These are phyloP conservation scores for Rhogogaster chlorosoma DNA, from an alignment of 2,888 invertebrate genomes.

Conservation along the genomic window DNA sequence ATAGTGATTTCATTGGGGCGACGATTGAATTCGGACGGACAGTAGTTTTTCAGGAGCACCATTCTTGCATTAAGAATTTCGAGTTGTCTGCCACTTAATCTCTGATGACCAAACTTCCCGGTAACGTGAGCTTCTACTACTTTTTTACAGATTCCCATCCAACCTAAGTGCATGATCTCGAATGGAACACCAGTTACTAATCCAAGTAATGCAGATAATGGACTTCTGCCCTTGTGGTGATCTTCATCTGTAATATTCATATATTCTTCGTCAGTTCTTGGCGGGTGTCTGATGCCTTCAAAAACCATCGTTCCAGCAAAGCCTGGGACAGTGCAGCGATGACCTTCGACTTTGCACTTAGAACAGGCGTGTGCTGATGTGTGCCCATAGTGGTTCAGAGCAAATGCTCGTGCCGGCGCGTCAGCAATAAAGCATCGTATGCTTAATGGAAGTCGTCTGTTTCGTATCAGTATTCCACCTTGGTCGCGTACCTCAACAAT, in stretches of 20 bases:
- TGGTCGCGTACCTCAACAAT: conserved; percentile 20
- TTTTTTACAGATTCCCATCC: not conserved
- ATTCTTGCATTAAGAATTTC: not conserved
- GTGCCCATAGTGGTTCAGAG: not conserved
- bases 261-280: not conserved
- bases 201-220: not conserved
- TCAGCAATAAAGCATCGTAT: not conserved
- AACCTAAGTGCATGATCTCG: not conserved
- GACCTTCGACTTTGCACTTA: not conserved
- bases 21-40: not conserved
- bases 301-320: not conserved
- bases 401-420: not conserved
- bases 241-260: not conserved
- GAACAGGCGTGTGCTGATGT: not conserved
- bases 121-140: not conserved
- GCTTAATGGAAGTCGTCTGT: not conserved
- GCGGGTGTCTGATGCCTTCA: not conserved
- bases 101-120: not conserved
- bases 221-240: not conserved
- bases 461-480: conserved; percentile 10
- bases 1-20: not conserved
- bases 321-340: not conserved
- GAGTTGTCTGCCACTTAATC: not conserved
- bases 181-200: not conserved
- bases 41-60: not conserved